Evolutionary conservation across 2,113 vertebrate species (phyloP).

Genomic region (Lycaon pictus): DNA sequence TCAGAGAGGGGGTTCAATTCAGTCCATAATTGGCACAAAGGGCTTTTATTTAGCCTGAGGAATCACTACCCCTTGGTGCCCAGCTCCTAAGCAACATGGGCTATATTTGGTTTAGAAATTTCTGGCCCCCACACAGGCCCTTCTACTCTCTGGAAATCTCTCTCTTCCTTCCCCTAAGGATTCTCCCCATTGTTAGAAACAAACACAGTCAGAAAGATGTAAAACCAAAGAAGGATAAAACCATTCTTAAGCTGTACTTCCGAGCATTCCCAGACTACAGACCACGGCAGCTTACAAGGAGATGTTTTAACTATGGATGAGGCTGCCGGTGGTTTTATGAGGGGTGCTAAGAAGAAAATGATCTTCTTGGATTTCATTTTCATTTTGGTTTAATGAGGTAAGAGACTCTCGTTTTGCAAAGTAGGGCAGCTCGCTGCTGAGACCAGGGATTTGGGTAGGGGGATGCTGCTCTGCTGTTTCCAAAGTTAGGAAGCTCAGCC

Average conservation of each 20-base stretch:
- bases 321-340: conserved; percentile 6
- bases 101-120: neutral
- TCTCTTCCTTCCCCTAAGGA: neutral
- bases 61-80: neutral
- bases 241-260: neutral
- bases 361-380: conserved; percentile 50
- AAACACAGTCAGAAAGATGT: neutral
- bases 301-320: neutral
- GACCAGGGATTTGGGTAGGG: conserved; percentile 4
- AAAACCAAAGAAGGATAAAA: neutral
- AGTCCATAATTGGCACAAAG: neutral
- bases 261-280: neutral
- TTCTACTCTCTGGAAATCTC: neutral
- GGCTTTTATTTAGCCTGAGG: neutral
- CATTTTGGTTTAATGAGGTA: conserved; percentile 59
- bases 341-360: conserved; percentile 6
- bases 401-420: conserved; percentile 55
- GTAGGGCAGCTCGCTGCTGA: conserved; percentile 60
- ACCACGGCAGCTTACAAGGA: neutral
- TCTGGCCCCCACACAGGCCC: neutral
- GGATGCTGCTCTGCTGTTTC: neutral
- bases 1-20: neutral
- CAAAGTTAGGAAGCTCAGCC: neutral
- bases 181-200: neutral
- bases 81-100: neutral